phyloP scores from a whole-genome alignment of 2,888 invertebrate genomes.

The Clepsis dumicolana region DNA sequence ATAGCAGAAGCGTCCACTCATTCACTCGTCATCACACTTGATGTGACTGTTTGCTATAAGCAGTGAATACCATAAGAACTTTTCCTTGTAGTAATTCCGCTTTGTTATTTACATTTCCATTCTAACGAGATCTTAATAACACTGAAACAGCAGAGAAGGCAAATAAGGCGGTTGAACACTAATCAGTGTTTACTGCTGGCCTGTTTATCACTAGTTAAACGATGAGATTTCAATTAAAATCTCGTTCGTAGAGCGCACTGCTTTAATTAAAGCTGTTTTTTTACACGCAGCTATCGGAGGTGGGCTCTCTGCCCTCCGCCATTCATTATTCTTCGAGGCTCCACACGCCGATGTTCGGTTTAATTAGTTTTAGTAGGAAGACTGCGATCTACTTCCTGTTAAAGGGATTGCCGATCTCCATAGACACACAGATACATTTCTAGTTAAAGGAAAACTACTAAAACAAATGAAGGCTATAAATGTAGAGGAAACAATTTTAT shows the following conservation, averaged over 20 bases:
- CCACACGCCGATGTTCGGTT: constrained; percentile 77
- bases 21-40: no score
- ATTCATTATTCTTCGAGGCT: constrained; percentile 73
- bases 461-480: background rate
- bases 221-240: constrained; percentile 66
- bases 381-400: constrained; percentile 59
- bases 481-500: no score
- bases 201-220: constrained; percentile 44
- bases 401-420: constrained; percentile 57
- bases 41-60: no score
- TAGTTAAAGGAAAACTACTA: background rate
- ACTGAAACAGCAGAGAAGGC: background rate
- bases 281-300: constrained; percentile 54
- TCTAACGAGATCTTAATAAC: background rate
- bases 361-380: constrained; percentile 79
- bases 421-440: constrained; percentile 17
- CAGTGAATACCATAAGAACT: no score
- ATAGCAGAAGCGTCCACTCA: no score
- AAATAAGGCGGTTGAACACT: constrained; percentile 5
- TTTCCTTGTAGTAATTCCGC: background rate
- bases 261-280: constrained; percentile 75
- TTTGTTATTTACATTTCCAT: background rate
- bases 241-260: constrained; percentile 61
- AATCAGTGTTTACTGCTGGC: constrained; percentile 19
- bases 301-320: constrained; percentile 58